phyloP scores from a whole-genome alignment of 2,888 invertebrate species.

The Monoplex corrugatus region DNA sequence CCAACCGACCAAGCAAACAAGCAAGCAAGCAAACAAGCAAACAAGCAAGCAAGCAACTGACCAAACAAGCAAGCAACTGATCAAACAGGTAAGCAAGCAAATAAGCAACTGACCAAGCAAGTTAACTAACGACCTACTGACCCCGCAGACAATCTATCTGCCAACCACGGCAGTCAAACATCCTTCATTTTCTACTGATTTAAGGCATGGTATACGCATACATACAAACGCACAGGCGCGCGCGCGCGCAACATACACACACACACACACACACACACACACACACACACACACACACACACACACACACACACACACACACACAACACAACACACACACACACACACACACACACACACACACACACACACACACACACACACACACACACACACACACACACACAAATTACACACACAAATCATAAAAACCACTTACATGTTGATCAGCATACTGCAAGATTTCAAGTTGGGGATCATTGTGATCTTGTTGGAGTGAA shows the following conservation, averaged over 20 bases:
- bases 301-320: conserved; percentile 22
- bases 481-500: conserved; percentile 89
- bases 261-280: not conserved
- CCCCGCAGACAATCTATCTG: no score
- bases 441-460: conserved; percentile 87
- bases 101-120: no score
- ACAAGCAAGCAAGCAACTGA: no score
- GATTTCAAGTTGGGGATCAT: conserved; percentile 89
- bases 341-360: not conserved
- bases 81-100: no score
- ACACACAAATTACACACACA: not conserved
- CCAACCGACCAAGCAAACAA: no score
- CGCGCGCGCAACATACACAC: not conserved
- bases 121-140: no score
- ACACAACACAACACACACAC: conserved; percentile 32
- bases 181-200: no score
- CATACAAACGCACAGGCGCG: not conserved
- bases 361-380: not conserved
- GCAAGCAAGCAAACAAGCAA: no score
- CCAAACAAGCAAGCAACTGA: no score
- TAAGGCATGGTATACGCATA: not conserved
- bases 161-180: no score
- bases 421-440: conserved; percentile 78
- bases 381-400: not conserved
- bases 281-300: not conserved